Base-by-base conservation (phyloP, 2,888 invertebrate species). In the Ectobius pallidus region DNA sequence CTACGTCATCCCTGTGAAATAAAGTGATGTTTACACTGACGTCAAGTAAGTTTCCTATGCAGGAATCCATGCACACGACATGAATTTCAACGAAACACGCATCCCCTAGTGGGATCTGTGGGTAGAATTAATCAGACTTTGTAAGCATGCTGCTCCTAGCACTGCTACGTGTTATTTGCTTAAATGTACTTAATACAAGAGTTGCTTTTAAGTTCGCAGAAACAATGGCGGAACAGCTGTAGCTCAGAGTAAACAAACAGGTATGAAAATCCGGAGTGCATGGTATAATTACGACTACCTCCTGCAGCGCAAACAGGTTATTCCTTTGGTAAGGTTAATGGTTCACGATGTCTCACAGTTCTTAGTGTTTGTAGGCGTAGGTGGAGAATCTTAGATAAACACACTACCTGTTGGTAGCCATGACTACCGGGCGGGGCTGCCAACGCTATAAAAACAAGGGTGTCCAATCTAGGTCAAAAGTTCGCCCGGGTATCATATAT, bases 391-490 rank as follows among this genome's bases (percentile, higher is more conserved):
- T 27, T 34, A 65, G 65, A 65, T 65, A 65, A 65, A 65, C 65
- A 65, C 4, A 42, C 65, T 32, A 65, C 65, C 65, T 65, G 65
- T 65, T 65, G 65, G 65, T 65, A 44, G 65, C 34, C 65, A 46
- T 65, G 65, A 44, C 22, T 6, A 65, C 65, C 16, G 42, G 65
- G 65, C 44, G 65, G 44, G 65, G 65, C 27, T n/a, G 25, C 55
- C 27, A 42, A 14, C 25, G 25, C 14, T 30, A 25, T 58, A 25
- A 58, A 22, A 58, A 30, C 58, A 58, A 30, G 58, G 58, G n/a
- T 58, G 58, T 58, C 58, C 58, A 58, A 30, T n/a, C 46, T n/a
- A 7, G 9, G 9, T 46, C 46, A 39, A 39, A 39, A 39, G 39
- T 9, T 9, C 39, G 14, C 39, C 14, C 39, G 39, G 6, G 39